Base-by-base conservation (phyloP, 2,797 vertebrate species). In the Pempheris klunzingeri region DNA sequence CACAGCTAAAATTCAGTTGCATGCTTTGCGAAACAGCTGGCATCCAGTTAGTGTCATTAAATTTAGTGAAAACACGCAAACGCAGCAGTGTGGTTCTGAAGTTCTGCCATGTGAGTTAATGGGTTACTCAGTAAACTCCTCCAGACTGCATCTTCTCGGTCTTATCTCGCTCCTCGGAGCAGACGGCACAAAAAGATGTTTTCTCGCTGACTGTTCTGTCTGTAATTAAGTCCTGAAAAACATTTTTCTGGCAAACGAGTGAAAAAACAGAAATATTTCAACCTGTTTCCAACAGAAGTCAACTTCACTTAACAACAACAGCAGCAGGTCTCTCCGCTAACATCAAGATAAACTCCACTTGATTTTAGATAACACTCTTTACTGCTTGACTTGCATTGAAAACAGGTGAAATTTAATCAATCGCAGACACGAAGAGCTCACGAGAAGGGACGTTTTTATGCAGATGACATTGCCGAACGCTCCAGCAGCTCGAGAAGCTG, bases 321-420 rank as follows among this genome's bases (percentile, higher is more conserved):
- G 43, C 50, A 30, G 17, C 26, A 17, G 39, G 28, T 39, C 1
- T 22, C 30, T 38, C 17, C 5, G 22, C 24, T 13, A 22, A 9
- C 65, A 44, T 54, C 9, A 36, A 73, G n/a, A 41, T 20, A 81
- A 61, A 57, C 68, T 34, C 3, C 13, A 43, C 38, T 20, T 20
- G 34, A n/a, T 68, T 55, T 72, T 18, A 14, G 14, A 30, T 20
- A 55, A 24, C n/a, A 39, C 43, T 53, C 36, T 2, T 18, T 2
- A 32, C 22, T 10, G 15, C 11, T 15, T 58, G 39, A 36, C 59
- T 64, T 66, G 20, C 34, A 61, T 57, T 76, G 62, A 39, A 66
- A 80, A 70, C 54, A 57, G 43, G 34, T 36, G 36, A 20, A 57
- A 36, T 8, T 34, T 47, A 66, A 74, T 66, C 43, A 24, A 18